Evolutionary conservation across 2,113 vertebrate genomes (phyloP), one percentile per base, ranked within the genome.

Genomic region (Actenoides hombroni): DNA sequence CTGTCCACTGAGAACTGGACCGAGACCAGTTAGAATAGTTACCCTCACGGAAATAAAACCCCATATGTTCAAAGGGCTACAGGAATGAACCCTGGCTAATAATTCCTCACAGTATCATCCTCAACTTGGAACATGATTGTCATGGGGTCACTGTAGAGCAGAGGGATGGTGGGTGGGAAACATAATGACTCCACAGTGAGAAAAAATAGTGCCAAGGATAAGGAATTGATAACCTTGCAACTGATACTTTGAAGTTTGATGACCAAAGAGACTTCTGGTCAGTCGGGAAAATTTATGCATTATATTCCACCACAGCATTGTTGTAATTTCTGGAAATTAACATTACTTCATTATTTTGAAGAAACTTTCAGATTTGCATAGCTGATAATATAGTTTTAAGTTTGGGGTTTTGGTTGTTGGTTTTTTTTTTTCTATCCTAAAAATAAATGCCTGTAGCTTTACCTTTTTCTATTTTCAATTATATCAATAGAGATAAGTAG

Each of bases 71-170:
- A 42, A 46, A 79, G 69, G 48, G 42, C 73, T 56, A 4, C 35
- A 13, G 1, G 57, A 53, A 78, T 8, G 28, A 92, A 61, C 31
- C 16, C 26, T 53, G 48, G 49, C 35, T 78, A 31, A 31, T 14
- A 42, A 64, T 17, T 60, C 9, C 57, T 82, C 53, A 15, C 73
- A 71, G 6, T 13, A 70, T 5, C 49, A 26, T 13, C n/a, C 46
- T 59, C n/a, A 21, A 0, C 4, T 10, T 51, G 60, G 20, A 65
- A 9, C 44, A 39, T 13, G 18, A 40, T n/a, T 0, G 0, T 11
- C 44, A 12, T 12, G 16, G 51, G 56, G 46, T 60, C 80, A 48
- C 46, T 35, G 23, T 3, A 51, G n/a, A 7, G 40, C 37, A 33
- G 16, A 78, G 13, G 15, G 40, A 3, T n/a, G 49, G 44, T 46